These are phyloP conservation scores for Scolanthus callimorphus DNA, from an alignment of 92 coral and sea anemone species.

Conservation along the genomic window DNA sequence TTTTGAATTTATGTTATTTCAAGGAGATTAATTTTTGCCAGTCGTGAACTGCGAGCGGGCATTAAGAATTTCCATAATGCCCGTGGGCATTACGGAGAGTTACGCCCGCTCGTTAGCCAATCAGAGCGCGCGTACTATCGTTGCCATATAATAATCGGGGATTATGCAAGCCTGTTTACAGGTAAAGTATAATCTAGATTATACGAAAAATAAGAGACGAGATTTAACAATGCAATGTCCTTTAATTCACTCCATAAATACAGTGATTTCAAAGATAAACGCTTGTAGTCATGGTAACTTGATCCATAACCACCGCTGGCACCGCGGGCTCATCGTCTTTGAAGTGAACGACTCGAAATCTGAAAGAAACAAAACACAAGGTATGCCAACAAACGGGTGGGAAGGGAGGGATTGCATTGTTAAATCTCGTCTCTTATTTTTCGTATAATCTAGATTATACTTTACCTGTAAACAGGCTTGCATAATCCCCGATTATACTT, in stretches of 20 bases:
- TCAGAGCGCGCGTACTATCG: too few relatives aligned
- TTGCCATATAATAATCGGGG: too few relatives aligned
- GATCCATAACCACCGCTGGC: not conserved
- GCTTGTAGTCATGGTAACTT: not conserved
- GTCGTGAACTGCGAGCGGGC: too few relatives aligned
- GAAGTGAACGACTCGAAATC: constrained; percentile 6
- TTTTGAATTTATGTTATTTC: too few relatives aligned
- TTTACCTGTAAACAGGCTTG: too few relatives aligned
- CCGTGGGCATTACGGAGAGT: too few relatives aligned
- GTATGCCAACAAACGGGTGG: not conserved
- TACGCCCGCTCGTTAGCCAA: too few relatives aligned
- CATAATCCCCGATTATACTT: too few relatives aligned
- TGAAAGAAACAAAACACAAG: not conserved
- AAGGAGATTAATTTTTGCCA: too few relatives aligned
- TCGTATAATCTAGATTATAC: constrained; percentile 33
- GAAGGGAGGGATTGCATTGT: constrained; percentile 17
- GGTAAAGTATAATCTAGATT: constrained; percentile 33
- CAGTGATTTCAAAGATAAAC: constrained; percentile 5
- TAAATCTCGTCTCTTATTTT: constrained; percentile 20
- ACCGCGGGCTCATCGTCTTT: constrained; percentile 12
- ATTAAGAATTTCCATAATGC: too few relatives aligned
- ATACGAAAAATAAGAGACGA: constrained; percentile 10
- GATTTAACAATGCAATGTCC: constrained; percentile 16
- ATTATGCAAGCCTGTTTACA: too few relatives aligned
- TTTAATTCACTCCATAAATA: constrained; percentile 6